Evolutionary conservation across 2,888 invertebrate genomes (phyloP).

Genomic region (Tineola bisselliella): DNA sequence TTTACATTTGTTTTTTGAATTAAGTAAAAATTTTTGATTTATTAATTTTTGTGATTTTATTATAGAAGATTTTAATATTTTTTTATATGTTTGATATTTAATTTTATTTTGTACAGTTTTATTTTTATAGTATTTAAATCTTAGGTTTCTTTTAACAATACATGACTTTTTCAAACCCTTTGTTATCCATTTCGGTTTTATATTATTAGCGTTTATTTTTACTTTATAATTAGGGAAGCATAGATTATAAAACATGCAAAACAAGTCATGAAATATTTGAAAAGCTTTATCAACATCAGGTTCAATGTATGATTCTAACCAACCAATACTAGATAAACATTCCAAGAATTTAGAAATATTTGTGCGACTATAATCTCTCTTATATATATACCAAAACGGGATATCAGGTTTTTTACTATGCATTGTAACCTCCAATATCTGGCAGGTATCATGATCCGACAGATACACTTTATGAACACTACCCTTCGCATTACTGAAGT

Average conservation of each 20-base stretch:
- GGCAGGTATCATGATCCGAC: neutral
- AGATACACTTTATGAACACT: neutral
- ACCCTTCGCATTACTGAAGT: neutral
- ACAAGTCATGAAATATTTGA: neutral
- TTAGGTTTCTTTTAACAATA: neutral
- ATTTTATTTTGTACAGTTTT: neutral
- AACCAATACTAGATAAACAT: neutral
- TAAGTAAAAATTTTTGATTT: neutral
- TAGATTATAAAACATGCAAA: neutral
- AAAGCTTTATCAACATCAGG: neutral
- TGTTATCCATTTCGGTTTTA: neutral
- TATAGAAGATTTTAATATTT: neutral
- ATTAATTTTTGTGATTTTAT: neutral
- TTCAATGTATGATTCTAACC: neutral
- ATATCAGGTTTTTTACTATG: neutral
- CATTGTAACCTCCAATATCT: neutral
- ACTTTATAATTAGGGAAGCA: neutral
- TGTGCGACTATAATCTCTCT: neutral
- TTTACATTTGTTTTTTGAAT: neutral
- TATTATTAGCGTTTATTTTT: neutral
- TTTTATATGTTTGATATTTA: neutral
- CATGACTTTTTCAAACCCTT: neutral
- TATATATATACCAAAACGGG: neutral
- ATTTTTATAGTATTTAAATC: neutral
- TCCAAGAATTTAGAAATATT: neutral